Conservation (phyloP, 2,888 invertebrate species). For the Microchrysa polita region DNA sequence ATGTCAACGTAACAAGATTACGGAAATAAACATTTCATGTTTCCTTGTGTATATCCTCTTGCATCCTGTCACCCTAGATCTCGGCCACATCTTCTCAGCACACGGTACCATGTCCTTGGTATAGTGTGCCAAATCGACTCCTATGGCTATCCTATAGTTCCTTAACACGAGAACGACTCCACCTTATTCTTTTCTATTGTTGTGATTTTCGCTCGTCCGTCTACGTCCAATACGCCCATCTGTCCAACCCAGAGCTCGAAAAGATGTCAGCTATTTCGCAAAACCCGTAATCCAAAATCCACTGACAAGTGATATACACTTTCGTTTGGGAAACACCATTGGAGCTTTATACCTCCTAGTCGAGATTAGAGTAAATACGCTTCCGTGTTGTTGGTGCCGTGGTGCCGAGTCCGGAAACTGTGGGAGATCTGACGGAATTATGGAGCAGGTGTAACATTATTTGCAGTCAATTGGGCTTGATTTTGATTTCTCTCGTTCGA, state of each 20-base stretch:
- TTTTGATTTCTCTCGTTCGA: conserved; percentile 4
- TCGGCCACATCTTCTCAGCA: neutral
- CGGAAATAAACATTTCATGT: conserved; percentile 18
- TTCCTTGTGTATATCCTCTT: neutral
- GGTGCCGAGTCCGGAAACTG: neutral
- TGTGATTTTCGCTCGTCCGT: conserved; percentile 2
- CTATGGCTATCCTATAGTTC: neutral
- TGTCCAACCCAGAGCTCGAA: conserved; percentile 1
- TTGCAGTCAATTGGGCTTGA: conserved; percentile 17
- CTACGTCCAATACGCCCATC: neutral
- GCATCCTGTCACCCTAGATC: neutral
- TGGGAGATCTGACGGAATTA: conserved; percentile 4
- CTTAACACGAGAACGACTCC: neutral
- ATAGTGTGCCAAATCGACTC: neutral
- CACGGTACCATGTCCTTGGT: neutral
- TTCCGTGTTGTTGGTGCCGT: neutral
- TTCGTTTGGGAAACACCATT: neutral
- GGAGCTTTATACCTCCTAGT: neutral
- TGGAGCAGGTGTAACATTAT: conserved; percentile 24
- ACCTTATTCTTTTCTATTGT: neutral
- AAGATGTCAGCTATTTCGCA: conserved; percentile 3
- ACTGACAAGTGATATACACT: conserved; percentile 11
- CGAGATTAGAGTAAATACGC: conserved; percentile 2
- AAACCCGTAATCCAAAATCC: neutral
- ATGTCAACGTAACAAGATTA: conserved; percentile 18